Conservation (phyloP, 35 echinoderm and acorn worm species). For the Holothuria glaberrima region DNA sequence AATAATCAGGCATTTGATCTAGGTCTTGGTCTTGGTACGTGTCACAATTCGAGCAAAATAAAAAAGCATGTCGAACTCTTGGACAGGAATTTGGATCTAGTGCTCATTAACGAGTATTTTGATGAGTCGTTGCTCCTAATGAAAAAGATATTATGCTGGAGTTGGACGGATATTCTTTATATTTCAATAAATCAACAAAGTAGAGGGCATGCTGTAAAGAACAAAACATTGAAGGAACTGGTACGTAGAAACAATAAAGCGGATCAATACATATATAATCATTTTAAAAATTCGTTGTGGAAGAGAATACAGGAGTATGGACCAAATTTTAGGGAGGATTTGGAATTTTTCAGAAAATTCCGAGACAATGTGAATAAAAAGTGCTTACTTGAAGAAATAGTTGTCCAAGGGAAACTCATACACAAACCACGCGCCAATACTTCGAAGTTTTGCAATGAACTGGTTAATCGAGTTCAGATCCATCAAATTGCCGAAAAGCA, state of each 20-base stretch:
- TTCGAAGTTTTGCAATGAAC: too few species aligned
- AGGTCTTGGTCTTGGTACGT: background rate
- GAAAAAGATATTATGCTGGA: constrained; percentile 63
- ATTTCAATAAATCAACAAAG: constrained; percentile 36
- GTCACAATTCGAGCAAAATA: background rate
- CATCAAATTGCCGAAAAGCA: too few species aligned
- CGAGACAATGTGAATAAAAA: background rate
- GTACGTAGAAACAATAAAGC: constrained; percentile 39
- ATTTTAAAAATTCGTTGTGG: constrained; percentile 64
- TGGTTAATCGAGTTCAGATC: too few species aligned
- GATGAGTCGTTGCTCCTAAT: constrained; percentile 72
- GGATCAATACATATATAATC: constrained; percentile 56
- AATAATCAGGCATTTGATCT: background rate
- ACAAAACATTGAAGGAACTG: background rate
- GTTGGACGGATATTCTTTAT: constrained; percentile 67
- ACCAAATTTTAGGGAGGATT: constrained; percentile 42
- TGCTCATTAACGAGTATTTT: constrained; percentile 67
- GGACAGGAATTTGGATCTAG: constrained; percentile 12
- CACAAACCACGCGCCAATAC: too few species aligned
- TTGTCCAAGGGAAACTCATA: too few species aligned
- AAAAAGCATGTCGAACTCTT: background rate
- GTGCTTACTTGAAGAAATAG: too few species aligned
- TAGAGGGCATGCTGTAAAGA: background rate
- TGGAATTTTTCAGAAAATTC: constrained; percentile 43
- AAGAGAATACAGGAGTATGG: constrained; percentile 45